Percentiles rank a stretch among this genome's conserved stretches.
Conservation (phyloP, 1,140 invertebrate genomes). For the Euschistus heros region DNA sequence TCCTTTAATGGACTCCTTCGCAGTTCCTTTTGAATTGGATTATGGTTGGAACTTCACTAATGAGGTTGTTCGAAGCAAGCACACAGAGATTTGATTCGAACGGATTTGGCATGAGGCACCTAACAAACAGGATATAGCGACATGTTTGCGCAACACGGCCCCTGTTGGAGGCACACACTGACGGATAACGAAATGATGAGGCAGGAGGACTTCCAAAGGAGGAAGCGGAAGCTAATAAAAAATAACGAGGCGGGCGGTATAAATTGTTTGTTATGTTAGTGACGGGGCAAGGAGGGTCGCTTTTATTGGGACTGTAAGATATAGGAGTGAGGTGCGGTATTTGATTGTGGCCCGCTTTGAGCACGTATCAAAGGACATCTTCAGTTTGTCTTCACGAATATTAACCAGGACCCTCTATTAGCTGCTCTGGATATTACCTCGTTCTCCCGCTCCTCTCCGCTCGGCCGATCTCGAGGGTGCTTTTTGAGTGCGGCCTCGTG, state of each 20-base stretch:
- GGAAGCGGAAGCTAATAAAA: slow-evolving; percentile 2
- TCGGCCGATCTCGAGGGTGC: no score
- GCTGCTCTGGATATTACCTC: no score
- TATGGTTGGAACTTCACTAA: no score
- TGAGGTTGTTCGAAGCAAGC: no score
- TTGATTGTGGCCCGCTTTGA: slow-evolving; percentile 9
- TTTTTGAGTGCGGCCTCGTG: no score
- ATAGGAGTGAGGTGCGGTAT: neutral
- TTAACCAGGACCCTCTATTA: neutral
- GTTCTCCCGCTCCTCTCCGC: no score
- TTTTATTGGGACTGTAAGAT: neutral
- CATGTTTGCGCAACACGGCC: no score
- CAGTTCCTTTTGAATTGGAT: no score
- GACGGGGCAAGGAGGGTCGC: neutral
- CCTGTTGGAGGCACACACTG: neutral
- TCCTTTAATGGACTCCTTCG: no score
- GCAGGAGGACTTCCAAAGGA: neutral
- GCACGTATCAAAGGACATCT: slow-evolving; percentile 5
- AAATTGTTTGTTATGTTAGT: slow-evolving; percentile 10
- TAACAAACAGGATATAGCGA: no score
- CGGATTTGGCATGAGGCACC: no score
- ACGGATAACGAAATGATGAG: neutral
- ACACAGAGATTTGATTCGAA: no score
- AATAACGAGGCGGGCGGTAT: slow-evolving; percentile 2
- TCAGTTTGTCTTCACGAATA: neutral